These are phyloP conservation scores for Calameuta pallipes DNA, from an alignment of 2,888 invertebrate genomes.

Conservation along the genomic window DNA sequence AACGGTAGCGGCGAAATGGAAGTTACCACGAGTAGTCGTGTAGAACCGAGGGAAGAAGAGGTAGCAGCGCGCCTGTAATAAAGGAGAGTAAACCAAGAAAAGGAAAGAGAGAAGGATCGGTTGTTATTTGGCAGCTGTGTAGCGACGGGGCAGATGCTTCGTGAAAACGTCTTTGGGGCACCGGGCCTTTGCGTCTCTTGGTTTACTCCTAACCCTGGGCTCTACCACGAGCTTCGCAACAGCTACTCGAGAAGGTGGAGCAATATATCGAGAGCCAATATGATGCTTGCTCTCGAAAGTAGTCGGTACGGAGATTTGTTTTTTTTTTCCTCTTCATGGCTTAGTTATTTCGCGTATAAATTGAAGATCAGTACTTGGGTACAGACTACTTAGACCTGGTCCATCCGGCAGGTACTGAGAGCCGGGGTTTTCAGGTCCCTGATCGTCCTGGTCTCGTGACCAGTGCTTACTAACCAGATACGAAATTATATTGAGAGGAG, in stretches of 20 bases:
- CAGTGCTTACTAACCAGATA: background rate
- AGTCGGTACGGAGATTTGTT: background rate
- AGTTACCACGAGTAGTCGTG: background rate
- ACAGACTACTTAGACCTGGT: background rate
- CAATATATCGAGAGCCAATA: background rate
- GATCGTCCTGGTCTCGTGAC: background rate
- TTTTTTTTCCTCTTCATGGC: background rate
- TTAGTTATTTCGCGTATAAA: background rate
- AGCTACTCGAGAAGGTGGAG: background rate
- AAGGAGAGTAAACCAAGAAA: slow-evolving; percentile 14
- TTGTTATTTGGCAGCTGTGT: slow-evolving; percentile 57
- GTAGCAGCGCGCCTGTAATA: slow-evolving; percentile 1
- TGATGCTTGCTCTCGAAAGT: background rate
- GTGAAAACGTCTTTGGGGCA: slow-evolving; percentile 56
- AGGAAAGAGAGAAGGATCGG: slow-evolving; percentile 28
- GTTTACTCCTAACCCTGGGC: background rate
- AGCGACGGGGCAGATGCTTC: slow-evolving; percentile 58
- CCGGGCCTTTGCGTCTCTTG: slow-evolving; percentile 15
- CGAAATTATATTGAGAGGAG: background rate
- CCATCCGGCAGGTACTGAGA: background rate
- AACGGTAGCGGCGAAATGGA: slow-evolving; percentile 13
- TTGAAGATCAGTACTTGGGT: background rate
- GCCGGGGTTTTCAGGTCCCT: background rate
- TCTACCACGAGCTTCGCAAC: background rate
- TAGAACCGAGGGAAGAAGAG: slow-evolving; percentile 4